A percentile compares a stretch with the other conserved stretches of the same genome.
Conservation (phyloP, 1,140 invertebrate genomes). For the Eriosoma lanigerum region DNA sequence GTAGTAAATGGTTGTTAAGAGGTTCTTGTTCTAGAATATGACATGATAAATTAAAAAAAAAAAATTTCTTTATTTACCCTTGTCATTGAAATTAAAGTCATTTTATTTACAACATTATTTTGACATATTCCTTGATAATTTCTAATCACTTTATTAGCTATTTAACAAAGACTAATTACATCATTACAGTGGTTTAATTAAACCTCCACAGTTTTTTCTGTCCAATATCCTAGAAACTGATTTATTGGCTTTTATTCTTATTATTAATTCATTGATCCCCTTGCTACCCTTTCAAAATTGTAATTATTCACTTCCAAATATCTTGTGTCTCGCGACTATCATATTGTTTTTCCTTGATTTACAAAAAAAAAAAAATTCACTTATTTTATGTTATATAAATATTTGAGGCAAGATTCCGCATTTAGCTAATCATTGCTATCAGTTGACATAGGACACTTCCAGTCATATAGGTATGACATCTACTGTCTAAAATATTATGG, state of each 20-base stretch:
- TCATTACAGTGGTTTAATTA: conserved; percentile 3
- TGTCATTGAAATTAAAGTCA: neutral
- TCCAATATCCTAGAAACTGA: neutral
- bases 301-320: too few species aligned
- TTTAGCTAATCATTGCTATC: too few species aligned
- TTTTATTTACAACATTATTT: conserved; percentile 1
- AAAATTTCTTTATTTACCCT: neutral
- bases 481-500: too few species aligned
- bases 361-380: too few species aligned
- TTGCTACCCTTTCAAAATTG: too few species aligned
- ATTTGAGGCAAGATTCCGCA: too few species aligned
- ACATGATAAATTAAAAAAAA: neutral
- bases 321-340: too few species aligned
- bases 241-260: neutral
- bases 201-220: neutral
- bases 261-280: too few species aligned
- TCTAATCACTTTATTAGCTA: neutral
- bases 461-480: too few species aligned
- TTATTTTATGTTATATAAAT: too few species aligned
- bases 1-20: conserved; percentile 10
- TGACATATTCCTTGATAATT: neutral
- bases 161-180: neutral
- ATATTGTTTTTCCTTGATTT: too few species aligned
- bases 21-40: conserved; percentile 16
- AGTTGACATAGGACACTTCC: too few species aligned